These are phyloP conservation scores for Megaceryle maxima DNA, from an alignment of 2,113 vertebrate genomes.

Conservation along the genomic window DNA sequence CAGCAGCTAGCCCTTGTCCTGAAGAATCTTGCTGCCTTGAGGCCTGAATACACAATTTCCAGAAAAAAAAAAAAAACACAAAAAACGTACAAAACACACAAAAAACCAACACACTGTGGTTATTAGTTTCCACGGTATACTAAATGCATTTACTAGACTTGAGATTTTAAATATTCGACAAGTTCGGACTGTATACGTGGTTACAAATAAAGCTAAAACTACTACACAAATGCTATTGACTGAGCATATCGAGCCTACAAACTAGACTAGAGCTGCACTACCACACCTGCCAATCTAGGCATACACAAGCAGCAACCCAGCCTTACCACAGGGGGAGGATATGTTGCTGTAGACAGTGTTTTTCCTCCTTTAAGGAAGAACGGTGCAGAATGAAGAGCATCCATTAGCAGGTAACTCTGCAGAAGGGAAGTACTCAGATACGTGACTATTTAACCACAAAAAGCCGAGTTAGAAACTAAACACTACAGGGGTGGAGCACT, in stretches of 20 bases:
- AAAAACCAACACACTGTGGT: background rate
- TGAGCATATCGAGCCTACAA: background rate
- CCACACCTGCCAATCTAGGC: background rate
- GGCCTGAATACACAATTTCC: slow-evolving; percentile 56
- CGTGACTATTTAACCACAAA: slow-evolving; percentile 32
- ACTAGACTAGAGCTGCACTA: slow-evolving; percentile 38
- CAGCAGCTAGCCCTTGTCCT: slow-evolving; percentile 30
- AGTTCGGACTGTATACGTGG: background rate
- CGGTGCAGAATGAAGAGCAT: slow-evolving; percentile 55
- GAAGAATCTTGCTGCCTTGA: slow-evolving; percentile 70
- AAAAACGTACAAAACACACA: background rate
- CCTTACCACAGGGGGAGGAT: slow-evolving; percentile 54
- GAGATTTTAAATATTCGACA: background rate
- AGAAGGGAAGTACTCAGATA: slow-evolving; percentile 66
- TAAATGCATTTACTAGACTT: background rate
- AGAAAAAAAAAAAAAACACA: background rate
- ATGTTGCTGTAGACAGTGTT: slow-evolving; percentile 22
- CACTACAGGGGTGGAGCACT: background rate
- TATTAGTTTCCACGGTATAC: background rate
- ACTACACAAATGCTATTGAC: background rate
- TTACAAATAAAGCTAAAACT: background rate
- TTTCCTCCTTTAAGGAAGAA: slow-evolving; percentile 75
- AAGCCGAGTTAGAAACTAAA: background rate
- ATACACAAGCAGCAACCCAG: slow-evolving; percentile 36
- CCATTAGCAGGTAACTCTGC: slow-evolving; percentile 57